Conservation (phyloP, 2,888 invertebrate genomes). For the Tachina grossa region DNA sequence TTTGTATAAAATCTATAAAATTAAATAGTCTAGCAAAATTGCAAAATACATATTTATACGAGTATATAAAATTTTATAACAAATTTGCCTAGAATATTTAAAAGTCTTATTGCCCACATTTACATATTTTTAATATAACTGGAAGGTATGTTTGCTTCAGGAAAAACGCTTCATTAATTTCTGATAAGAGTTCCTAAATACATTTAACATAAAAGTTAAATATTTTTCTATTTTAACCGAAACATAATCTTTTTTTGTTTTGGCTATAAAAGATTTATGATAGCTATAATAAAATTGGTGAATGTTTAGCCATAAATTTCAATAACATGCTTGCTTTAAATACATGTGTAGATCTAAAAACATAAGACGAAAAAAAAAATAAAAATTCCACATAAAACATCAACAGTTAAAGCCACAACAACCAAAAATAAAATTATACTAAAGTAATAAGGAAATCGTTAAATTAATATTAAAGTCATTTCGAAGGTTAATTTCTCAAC, state of each 20-base stretch:
- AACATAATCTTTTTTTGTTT: not conserved
- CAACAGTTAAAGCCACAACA: conserved; percentile 25
- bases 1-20: no score
- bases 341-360: not conserved
- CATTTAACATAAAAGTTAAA: not conserved
- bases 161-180: no score
- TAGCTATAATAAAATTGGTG: not conserved
- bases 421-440: not conserved
- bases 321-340: not conserved
- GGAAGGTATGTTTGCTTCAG: no score
- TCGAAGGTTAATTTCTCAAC: conserved; percentile 67
- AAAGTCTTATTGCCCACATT: no score
- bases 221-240: not conserved
- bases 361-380: not conserved
- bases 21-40: no score
- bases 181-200: no score
- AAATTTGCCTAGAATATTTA: no score
- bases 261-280: conserved; percentile 32
- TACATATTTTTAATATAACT: no score
- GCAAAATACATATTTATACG: no score
- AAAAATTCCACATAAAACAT: not conserved
- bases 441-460: conserved; percentile 31
- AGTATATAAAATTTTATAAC: no score
- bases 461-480: conserved; percentile 53
- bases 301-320: not conserved